Evolutionary conservation across 2,113 vertebrate genomes (phyloP).

Genomic region (Podiceps cristatus): DNA sequence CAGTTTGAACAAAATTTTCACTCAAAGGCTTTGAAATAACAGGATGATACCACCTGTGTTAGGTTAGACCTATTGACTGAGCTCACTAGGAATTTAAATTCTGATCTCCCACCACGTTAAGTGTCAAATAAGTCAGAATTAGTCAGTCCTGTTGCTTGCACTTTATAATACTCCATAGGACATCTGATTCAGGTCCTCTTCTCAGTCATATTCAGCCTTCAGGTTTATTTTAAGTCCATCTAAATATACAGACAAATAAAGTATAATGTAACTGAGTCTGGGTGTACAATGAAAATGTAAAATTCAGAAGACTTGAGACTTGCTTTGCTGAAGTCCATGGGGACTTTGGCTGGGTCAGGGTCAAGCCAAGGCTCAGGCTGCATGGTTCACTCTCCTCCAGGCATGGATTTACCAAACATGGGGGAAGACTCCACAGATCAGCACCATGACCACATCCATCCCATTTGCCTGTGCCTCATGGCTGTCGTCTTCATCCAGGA

Average conservation of each 20-base stretch:
- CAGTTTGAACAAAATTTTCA: neutral
- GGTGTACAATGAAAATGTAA: neutral
- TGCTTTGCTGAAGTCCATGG: rapidly evolving
- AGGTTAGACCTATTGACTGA: rapidly evolving
- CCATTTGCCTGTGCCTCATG: neutral
- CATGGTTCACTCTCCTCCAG: neutral
- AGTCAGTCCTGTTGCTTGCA: neutral
- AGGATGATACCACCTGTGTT: neutral
- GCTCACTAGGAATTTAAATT: neutral
- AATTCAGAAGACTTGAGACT: neutral
- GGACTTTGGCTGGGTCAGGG: neutral
- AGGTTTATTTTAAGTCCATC: neutral
- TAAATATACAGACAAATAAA: neutral
- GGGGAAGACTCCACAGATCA: neutral
- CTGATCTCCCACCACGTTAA: neutral
- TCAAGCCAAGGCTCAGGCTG: neutral
- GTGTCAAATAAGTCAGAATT: neutral
- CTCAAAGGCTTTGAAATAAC: neutral
- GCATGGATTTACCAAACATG: neutral
- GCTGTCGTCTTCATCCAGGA: neutral
- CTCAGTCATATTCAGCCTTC: neutral
- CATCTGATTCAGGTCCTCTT: neutral
- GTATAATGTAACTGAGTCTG: neutral
- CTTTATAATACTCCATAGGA: neutral
- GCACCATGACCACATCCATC: neutral